Evolutionary conservation across 2,888 invertebrate genomes (phyloP), one percentile per base, ranked within the genome.

Genomic region (Smittia sp.): DNA sequence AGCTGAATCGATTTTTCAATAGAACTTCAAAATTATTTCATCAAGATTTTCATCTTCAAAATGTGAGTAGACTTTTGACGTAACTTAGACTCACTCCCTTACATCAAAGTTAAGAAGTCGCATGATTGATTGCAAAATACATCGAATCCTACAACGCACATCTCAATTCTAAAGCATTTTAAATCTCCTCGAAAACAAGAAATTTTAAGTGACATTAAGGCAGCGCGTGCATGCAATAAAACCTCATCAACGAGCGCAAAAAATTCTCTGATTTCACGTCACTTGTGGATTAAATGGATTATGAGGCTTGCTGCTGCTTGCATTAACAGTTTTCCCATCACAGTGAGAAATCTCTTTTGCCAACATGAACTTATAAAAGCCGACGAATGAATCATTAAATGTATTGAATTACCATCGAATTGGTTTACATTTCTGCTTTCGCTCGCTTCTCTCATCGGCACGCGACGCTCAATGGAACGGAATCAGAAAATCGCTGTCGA

Each of bases 331-430:
- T 58, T 58, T 58, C 58, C 3, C 24, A 63, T 25, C 27, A 27
- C 4, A 63, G 15, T 7, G 38, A 20, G 38, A 67, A 70, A 72
- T 72, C 72, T 72, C 62, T 72, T 72, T 62, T 62, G 72, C 62
- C 62, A 72, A 72, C 72, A 72, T 20, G 18, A 66, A 20, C 22
- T 39, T 25, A n/a, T 63, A 22, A 41, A 27, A 54, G 69, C 62
- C 62, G n/a, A 15, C 4, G 63, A 72, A 72, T 62, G 72, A 39
- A 72, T 72, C 72, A 72, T 72, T 72, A 72, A 72, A 72, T 72
- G 52, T 72, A 52, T 69, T 52, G 69, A 69, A 69, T 69, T 69
- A 63, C 63, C 63, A 63, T 63, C 63, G 63, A 63, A 63, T 63
- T 24, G 62, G 62, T 62, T 62, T 22, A 68, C 68, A 68, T 46